Conservation (phyloP, 2,797 vertebrate species). For the Notoglanidium macrostoma region DNA sequence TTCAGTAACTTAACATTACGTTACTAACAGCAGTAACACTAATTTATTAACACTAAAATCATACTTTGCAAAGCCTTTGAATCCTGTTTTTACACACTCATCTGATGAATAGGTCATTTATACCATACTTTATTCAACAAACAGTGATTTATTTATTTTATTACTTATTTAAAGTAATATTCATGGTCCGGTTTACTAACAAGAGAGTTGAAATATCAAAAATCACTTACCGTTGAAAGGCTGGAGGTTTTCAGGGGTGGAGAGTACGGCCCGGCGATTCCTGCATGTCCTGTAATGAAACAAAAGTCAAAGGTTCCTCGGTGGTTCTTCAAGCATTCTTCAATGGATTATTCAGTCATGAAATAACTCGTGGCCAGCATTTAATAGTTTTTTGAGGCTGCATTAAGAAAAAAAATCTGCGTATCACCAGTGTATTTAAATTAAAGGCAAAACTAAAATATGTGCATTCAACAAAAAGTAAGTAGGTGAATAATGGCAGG, state of each 20-base stretch:
- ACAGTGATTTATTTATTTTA: not conserved
- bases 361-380: not conserved
- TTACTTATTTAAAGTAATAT: not conserved
- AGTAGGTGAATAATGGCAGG: not conserved
- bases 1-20: no score
- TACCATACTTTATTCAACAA: not conserved
- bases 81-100: not conserved
- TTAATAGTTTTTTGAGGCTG: not conserved
- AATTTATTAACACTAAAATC: no score
- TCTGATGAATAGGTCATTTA: not conserved
- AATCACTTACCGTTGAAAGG: slow-evolving; percentile 22
- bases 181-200: not conserved
- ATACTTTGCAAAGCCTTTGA: not conserved
- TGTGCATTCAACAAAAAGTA: not conserved
- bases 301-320: not conserved
- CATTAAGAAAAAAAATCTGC: no score
- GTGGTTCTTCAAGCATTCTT: no score
- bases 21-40: no score
- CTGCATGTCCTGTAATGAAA: slow-evolving; percentile 27
- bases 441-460: not conserved
- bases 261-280: not conserved
- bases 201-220: not conserved
- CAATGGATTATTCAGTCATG: not conserved
- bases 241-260: slow-evolving; percentile 10
- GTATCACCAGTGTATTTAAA: not conserved